Conservation (phyloP, 1,140 invertebrate genomes). For the Drosophila lacteicornis region DNA sequence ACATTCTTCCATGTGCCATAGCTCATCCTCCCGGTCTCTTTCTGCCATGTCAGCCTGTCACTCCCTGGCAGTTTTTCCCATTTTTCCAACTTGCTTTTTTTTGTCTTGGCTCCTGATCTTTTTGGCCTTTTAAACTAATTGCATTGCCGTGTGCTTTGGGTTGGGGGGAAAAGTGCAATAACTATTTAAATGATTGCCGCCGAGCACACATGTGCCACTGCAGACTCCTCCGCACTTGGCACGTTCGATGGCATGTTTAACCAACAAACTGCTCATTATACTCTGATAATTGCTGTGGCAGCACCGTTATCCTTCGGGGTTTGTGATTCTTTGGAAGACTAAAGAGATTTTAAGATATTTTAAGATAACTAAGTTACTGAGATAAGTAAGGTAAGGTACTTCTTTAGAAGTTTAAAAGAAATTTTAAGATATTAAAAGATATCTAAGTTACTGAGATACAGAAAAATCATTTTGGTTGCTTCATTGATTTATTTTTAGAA, state of each 20-base stretch:
- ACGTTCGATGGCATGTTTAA: conserved; percentile 30
- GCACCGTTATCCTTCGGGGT: not conserved
- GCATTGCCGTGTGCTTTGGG: conserved; percentile 65
- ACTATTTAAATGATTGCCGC: conserved; percentile 79
- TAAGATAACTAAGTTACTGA: not conserved
- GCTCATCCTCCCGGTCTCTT: conserved; percentile 25
- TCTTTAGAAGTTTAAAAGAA: no score
- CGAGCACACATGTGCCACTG: conserved; percentile 31
- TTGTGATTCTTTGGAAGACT: not conserved
- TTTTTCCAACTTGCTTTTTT: conserved; percentile 5
- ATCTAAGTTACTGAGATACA: no score
- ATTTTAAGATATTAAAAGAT: no score
- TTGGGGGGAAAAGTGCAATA: conserved; percentile 73
- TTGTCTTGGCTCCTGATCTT: conserved; percentile 27
- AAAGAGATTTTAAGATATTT: not conserved
- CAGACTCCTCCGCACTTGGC: conserved; percentile 29
- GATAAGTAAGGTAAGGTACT: no score
- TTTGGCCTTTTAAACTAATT: conserved; percentile 81
- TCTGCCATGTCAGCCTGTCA: conserved; percentile 69
- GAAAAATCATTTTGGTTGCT: no score
- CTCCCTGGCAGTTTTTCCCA: conserved; percentile 12
- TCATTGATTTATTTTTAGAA: no score
- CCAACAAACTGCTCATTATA: conserved; percentile 30
- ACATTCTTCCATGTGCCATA: conserved; percentile 70
- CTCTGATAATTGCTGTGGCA: conserved; percentile 1